These are phyloP conservation scores for Blomia tropicalis DNA, from an alignment of 2,888 invertebrate genomes.

Conservation along the genomic window DNA sequence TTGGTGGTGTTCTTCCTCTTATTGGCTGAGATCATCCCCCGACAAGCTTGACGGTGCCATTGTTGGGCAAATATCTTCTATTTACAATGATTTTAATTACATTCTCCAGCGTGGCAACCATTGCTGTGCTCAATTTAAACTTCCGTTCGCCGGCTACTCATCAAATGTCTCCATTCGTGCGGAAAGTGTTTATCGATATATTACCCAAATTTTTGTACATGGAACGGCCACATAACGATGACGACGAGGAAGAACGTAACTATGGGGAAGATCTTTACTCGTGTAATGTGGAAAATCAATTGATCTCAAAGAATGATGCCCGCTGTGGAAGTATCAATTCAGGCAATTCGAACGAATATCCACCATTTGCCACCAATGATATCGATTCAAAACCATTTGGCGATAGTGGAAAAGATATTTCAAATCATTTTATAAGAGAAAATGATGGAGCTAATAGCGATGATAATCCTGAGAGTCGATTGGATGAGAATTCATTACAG, in stretches of 20 bases:
- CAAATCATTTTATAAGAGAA: neutral
- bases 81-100: constrained; percentile 94
- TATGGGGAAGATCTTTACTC: neutral
- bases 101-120: constrained; percentile 78
- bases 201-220: constrained; percentile 81
- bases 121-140: constrained; percentile 81
- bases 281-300: constrained; percentile 8
- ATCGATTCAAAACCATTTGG: neutral
- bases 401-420: neutral
- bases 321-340: constrained; percentile 1
- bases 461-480: neutral
- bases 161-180: constrained; percentile 78
- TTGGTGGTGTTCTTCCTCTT: constrained; percentile 97
- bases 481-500: neutral
- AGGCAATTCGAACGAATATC: neutral
- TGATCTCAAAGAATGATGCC: neutral
- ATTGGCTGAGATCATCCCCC: constrained; percentile 98
- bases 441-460: neutral
- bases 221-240: constrained; percentile 60
- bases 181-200: constrained; percentile 69
- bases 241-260: constrained; percentile 21
- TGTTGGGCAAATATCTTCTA: constrained; percentile 84
- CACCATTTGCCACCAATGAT: neutral
- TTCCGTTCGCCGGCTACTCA: constrained; percentile 62
- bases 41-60: constrained; percentile 80